Conservation (phyloP, 2,888 invertebrate species). For the Harpalus rubripes region DNA sequence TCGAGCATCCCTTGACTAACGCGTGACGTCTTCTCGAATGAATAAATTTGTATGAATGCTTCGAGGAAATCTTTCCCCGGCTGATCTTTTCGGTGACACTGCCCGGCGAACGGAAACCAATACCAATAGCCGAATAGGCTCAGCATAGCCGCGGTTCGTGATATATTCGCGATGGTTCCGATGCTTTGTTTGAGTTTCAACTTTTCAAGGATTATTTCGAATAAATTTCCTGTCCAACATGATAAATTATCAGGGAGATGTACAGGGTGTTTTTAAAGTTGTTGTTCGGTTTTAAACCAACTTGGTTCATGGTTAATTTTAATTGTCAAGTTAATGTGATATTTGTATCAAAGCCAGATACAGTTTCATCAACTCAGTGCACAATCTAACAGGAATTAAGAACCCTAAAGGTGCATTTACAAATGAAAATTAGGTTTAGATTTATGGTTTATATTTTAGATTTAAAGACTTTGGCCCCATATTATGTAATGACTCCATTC, state of each 20-base stretch:
- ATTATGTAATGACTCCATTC: no score
- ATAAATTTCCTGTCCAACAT: conserved; percentile 5
- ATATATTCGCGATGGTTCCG: conserved; percentile 22
- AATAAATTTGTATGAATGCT: conserved; percentile 53
- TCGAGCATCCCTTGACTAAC: conserved; percentile 19
- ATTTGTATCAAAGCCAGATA: no score
- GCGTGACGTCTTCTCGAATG: conserved; percentile 48
- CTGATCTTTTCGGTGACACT: conserved; percentile 53
- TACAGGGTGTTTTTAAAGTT: not conserved
- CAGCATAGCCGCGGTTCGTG: not conserved
- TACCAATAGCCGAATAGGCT: conserved; percentile 12
- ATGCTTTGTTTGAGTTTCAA: not conserved
- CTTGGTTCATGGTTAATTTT: no score
- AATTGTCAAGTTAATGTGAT: no score
- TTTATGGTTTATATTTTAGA: no score
- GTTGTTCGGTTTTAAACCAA: no score
- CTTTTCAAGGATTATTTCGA: not conserved
- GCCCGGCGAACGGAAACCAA: conserved; percentile 17
- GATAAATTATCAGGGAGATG: not conserved
- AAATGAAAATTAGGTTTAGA: no score
- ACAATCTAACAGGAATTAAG: no score
- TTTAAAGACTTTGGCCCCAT: no score
- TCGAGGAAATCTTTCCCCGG: conserved; percentile 30
- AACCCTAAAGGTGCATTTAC: no score
- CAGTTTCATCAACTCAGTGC: no score